Conservation (phyloP, 2,797 vertebrate species). For the Bucorvus abyssinicus region DNA sequence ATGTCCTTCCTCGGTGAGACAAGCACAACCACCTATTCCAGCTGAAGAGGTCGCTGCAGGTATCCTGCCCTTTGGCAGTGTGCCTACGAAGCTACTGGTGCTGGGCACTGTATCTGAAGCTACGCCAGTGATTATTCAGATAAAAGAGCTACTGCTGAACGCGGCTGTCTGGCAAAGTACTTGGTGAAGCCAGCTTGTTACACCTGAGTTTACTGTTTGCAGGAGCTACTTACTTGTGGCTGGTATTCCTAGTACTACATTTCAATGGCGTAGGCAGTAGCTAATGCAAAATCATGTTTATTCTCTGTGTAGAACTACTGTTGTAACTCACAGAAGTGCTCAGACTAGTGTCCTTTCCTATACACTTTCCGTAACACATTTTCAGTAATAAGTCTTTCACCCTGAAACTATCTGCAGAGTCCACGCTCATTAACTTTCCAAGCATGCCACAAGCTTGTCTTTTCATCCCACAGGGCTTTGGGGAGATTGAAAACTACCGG, state of each 20-base stretch:
- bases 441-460: slow-evolving; percentile 22
- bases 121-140: neutral
- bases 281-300: neutral
- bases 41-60: neutral
- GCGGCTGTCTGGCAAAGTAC: neutral
- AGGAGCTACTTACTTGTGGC: neutral
- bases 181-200: neutral
- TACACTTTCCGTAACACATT: neutral
- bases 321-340: neutral
- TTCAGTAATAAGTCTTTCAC: neutral
- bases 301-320: neutral
- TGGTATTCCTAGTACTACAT: neutral
- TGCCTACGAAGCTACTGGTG: neutral
- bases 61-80: neutral
- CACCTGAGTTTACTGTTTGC: neutral
- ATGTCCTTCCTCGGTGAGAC: neutral
- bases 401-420: neutral
- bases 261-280: neutral
- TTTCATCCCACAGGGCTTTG: slow-evolving; percentile 29
- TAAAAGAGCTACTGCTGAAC: neutral
- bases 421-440: slow-evolving; percentile 44
- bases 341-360: neutral
- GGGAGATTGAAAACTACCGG: slow-evolving; percentile 26
- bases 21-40: neutral
- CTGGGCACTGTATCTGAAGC: neutral